Percentiles rank a stretch among this genome's conserved stretches.
phyloP scores from a whole-genome alignment of 2,797 vertebrate genomes.

The Sebastes minor region DNA sequence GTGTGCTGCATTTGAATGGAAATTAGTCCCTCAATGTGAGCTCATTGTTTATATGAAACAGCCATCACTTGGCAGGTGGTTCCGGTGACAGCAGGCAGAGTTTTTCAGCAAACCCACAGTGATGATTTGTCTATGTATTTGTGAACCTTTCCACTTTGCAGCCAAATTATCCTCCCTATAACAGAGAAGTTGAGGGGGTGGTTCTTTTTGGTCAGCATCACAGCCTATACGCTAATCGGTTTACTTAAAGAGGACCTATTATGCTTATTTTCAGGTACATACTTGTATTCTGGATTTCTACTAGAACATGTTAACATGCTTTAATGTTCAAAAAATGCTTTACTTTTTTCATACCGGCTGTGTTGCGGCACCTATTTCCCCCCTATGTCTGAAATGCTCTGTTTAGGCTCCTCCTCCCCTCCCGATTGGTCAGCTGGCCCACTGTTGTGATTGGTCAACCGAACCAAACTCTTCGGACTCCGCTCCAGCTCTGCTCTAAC shows the following conservation, averaged over 20 bases:
- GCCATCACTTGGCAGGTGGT: neutral
- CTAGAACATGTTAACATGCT: too few relatives aligned
- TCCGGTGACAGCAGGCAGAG: neutral
- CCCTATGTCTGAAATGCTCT: too few relatives aligned
- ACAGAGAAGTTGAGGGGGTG: neutral
- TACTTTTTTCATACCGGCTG: too few relatives aligned
- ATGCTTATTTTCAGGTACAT: too few relatives aligned
- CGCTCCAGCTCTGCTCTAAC: too few relatives aligned
- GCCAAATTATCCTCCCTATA: neutral
- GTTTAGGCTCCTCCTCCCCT: too few relatives aligned
- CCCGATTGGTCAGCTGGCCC: too few relatives aligned
- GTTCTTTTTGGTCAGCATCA: neutral
- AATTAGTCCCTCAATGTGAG: neutral
- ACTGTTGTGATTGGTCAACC: too few relatives aligned
- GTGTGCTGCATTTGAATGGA: constrained; percentile 16
- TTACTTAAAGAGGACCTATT: neutral
- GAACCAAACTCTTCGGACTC: too few relatives aligned
- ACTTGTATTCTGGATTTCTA: too few relatives aligned
- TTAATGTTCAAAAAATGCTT: too few relatives aligned
- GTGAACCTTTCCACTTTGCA: neutral
- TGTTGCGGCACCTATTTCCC: too few relatives aligned
- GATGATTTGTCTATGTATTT: neutral
- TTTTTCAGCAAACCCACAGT: neutral
- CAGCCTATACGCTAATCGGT: neutral
- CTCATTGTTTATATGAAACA: neutral